A percentile compares a stretch with the other conserved stretches of the same genome.
Conservation (phyloP, 2,113 vertebrate species). For the Callithrix jacchus region DNA sequence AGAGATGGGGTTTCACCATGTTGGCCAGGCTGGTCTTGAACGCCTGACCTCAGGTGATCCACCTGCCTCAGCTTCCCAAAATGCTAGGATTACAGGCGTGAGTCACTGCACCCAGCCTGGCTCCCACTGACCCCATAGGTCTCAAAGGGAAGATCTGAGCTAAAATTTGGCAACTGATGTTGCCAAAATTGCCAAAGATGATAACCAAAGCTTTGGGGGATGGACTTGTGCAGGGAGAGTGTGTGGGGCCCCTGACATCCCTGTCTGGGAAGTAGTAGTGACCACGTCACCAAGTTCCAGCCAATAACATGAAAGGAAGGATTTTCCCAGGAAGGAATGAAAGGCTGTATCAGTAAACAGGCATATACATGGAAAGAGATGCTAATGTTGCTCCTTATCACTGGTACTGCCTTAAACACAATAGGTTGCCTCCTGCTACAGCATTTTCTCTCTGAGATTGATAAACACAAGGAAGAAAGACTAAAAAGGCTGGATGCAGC, state of each 20-base stretch:
- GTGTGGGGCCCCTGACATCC: rapidly evolving
- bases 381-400: no score
- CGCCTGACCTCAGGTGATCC: no score
- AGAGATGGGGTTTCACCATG: no score
- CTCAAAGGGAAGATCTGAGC: not conserved
- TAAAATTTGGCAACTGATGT: not conserved
- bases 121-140: not conserved
- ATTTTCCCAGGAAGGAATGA: not conserved
- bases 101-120: not conserved
- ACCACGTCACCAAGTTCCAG: not conserved
- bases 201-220: not conserved
- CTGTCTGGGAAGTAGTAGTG: rapidly evolving
- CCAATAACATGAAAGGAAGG: not conserved
- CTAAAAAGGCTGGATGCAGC: not conserved
- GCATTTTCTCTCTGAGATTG: not conserved
- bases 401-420: not conserved
- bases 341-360: not conserved
- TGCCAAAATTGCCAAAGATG: not conserved
- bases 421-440: not conserved
- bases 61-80: no score
- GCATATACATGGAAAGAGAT: not conserved
- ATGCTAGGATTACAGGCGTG: no score
- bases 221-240: not conserved
- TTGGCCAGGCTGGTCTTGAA: no score
- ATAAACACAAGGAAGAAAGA: not conserved